Base-by-base conservation (phyloP, 2,888 invertebrate species). In the Acrocyrtus sp. region DNA sequence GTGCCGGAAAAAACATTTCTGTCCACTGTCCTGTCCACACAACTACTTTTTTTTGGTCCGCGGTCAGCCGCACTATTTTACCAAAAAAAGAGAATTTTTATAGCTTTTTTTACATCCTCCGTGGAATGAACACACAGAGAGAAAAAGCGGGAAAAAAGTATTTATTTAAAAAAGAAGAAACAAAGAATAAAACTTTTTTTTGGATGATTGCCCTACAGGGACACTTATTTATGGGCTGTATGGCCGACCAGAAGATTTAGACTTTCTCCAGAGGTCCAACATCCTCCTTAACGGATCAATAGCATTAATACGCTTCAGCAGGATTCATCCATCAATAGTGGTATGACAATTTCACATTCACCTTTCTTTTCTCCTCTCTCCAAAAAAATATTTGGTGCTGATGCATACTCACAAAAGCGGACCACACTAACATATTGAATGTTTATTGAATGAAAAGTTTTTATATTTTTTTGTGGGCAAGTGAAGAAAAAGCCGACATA, bases 141-240 rank as follows among this genome's bases (percentile, higher is more conserved):
- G 17, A 47, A 10, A 47, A 17, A 45, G 19, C 47, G 21, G 24
- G 22, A 26, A 51, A 21, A 51, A 5, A 12, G 5, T 45, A 45
- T 17, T 45, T 34, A 34, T 34, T 5, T 34, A 34, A 34, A 17
- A 6, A 34, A 41, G 41, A 41, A 47, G 47, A 58, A 60, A 61
- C 47, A 61, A 45, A 50, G 54, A 47, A n/a, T n/a, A n/a, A n/a
- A n/a, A 70, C 34, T 62, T 69, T 65, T 29, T 29, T 15, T 29
- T 72, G 58, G 58, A 58, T 65, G 53, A 65, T 53, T 65, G 29
- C 67, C 63, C 76, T 51, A 34, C 69, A 81, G 81, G 80, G 76
- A 80, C 80, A 50, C 79, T 81, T 77, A 76, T 81, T 78, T 81
- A 81, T 76, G 79, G 76, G 58, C 77, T 77, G 68, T 81, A 77